These are phyloP conservation scores for Criorhina ranunculi DNA, from an alignment of 2,888 invertebrate genomes.

Conservation along the genomic window DNA sequence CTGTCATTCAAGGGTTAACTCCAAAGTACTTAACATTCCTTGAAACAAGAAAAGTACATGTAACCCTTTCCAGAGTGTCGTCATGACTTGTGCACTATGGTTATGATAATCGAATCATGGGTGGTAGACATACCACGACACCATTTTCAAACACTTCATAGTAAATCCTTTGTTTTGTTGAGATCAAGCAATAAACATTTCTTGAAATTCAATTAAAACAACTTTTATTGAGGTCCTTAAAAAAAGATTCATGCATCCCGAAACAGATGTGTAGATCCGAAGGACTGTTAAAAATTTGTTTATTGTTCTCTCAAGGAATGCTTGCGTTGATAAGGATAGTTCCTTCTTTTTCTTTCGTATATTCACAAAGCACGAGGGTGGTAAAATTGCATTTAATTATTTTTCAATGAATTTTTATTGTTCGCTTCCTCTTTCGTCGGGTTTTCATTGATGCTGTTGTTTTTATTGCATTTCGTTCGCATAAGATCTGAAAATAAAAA, in stretches of 20 bases:
- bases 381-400: constrained; percentile 26
- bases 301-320: constrained; percentile 23
- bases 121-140: constrained; percentile 47
- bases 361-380: no score
- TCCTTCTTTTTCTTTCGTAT: no score
- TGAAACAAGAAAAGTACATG: background rate
- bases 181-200: constrained; percentile 56
- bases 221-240: constrained; percentile 53
- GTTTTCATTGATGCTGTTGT: constrained; percentile 47
- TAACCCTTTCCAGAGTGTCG: constrained; percentile 29
- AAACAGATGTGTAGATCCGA: constrained; percentile 29
- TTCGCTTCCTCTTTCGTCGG: constrained; percentile 36
- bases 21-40: constrained; percentile 13
- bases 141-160: constrained; percentile 18
- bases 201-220: constrained; percentile 51
- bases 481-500: constrained; percentile 33
- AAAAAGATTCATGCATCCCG: constrained; percentile 20
- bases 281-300: constrained; percentile 48
- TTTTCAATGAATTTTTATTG: constrained; percentile 55
- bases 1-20: constrained; percentile 51
- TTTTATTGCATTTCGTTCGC: constrained; percentile 18
- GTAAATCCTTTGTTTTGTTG: constrained; percentile 56
- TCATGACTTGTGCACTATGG: constrained; percentile 20
- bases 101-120: constrained; percentile 42
- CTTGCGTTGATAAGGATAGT: constrained; percentile 43